These are phyloP conservation scores for Agonum fuliginosum DNA, from an alignment of 2,888 invertebrate genomes.

Conservation along the genomic window DNA sequence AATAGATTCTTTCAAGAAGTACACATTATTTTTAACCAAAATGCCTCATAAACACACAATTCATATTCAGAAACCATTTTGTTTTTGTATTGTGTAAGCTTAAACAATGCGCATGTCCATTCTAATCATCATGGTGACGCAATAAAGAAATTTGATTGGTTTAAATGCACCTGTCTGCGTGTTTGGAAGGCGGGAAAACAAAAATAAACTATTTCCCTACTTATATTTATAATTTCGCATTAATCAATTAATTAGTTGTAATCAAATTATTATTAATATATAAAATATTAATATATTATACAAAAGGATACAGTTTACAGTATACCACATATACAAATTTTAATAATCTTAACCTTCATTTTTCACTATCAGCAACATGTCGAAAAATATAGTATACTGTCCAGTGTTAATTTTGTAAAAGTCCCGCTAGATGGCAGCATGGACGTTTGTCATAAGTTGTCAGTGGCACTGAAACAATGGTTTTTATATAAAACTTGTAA, in stretches of 20 bases:
- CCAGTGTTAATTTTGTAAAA: no score
- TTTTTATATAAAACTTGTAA: no score
- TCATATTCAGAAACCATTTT: constrained; percentile 71
- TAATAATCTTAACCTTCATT: no score
- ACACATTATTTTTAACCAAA: constrained; percentile 67
- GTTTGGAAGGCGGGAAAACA: constrained; percentile 46
- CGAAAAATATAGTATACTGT: no score
- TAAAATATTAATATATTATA: not conserved
- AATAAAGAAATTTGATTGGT: constrained; percentile 55
- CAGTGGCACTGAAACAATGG: no score
- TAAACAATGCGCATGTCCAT: constrained; percentile 59
- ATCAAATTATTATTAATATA: not conserved
- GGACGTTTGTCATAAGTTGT: no score
- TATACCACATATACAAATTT: not conserved
- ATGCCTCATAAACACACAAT: constrained; percentile 70
- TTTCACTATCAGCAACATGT: no score
- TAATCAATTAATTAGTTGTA: no score
- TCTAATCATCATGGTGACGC: constrained; percentile 55
- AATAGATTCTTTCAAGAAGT: constrained; percentile 59
- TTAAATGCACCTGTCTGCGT: constrained; percentile 50
- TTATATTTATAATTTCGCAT: no score
- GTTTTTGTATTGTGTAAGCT: constrained; percentile 66
- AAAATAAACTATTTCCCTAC: constrained; percentile 39
- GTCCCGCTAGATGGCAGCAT: no score
- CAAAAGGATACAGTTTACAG: not conserved